phyloP scores from a whole-genome alignment of 2,113 vertebrate species.

The Corythornis madagascariensis region DNA sequence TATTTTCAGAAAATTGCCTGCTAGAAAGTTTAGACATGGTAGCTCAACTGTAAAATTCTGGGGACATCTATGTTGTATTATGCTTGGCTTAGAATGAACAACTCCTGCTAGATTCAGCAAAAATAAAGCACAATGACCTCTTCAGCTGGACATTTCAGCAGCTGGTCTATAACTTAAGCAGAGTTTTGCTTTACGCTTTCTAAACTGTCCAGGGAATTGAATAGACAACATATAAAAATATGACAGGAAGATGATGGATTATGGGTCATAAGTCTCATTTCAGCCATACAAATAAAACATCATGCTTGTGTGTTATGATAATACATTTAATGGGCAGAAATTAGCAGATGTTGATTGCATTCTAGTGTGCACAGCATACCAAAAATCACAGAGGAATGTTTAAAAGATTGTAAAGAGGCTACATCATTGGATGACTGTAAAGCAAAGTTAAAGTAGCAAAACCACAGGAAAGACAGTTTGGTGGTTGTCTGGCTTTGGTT shows the following conservation, averaged over 20 bases:
- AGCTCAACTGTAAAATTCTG: slow-evolving; percentile 75
- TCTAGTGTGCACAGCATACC: slow-evolving; percentile 69
- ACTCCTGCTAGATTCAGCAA: slow-evolving; percentile 78
- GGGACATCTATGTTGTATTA: slow-evolving; percentile 78
- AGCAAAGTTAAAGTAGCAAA: slow-evolving; percentile 30
- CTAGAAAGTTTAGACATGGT: slow-evolving; percentile 80
- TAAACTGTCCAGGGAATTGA: slow-evolving; percentile 74
- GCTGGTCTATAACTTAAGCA: slow-evolving; percentile 90
- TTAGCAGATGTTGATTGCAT: slow-evolving; percentile 85
- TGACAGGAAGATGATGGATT: slow-evolving; percentile 88
- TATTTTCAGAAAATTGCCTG: slow-evolving; percentile 68
- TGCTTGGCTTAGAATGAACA: slow-evolving; percentile 79
- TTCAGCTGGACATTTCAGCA: slow-evolving; percentile 83
- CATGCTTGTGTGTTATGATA: slow-evolving; percentile 82
- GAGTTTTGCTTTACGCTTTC: slow-evolving; percentile 80
- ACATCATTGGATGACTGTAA: slow-evolving; percentile 3
- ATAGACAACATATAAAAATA: slow-evolving; percentile 84
- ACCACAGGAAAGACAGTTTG: slow-evolving; percentile 49
- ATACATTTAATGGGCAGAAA: slow-evolving; percentile 80
- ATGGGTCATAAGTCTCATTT: slow-evolving; percentile 85
- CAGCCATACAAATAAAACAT: slow-evolving; percentile 87
- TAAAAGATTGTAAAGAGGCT: slow-evolving; percentile 12
- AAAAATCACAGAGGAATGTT: slow-evolving; percentile 68
- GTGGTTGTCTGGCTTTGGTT: slow-evolving; percentile 29
- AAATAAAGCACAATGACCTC: slow-evolving; percentile 82